Evolutionary conservation across 2,888 invertebrate genomes (phyloP), one percentile per base, ranked within the genome.

Genomic region (Acrobasis consociella): DNA sequence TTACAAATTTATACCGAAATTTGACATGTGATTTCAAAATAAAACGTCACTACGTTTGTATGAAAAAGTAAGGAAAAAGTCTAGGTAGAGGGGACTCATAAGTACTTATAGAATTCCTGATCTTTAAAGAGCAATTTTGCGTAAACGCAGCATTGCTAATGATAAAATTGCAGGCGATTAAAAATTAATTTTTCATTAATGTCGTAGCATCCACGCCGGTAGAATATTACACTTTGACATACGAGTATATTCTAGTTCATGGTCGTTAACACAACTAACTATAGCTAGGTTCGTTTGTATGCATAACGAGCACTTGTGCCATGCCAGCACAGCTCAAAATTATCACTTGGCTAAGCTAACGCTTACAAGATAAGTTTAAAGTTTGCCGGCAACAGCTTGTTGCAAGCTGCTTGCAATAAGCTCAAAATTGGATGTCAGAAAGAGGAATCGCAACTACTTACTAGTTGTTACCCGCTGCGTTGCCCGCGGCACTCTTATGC

Each of bases 351-450:
- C 56, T 42, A 56, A 56, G 42, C 42, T 56, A 2, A 38, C 5
- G 17, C 55, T 56, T 38, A 42, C 42, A 42, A 56, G 56, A 56
- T 56, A 56, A 52, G 31, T 52, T 52, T 52, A 52, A 56, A 56
- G 56, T 56, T 56, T n/a, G 13, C 56, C 42, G 52, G 56, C 56
- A 42, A 42, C 56, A 56, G 56, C 56, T 56, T 56, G 56, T 42
- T 11, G 11, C 39, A 13, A 56, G 56, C 56, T 53, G 53, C 53
- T n/a, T 9, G 42, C 42, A 56, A 56, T 42, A 46, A 46, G 16
- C 42, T 56, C 2, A 7, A 55, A n/a, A 55, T 55, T 55, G 55
- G 13, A 56, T 46, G 42, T 16, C 42, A 15, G 17, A 22, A 13
- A 56, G 46, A 42, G 37, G 55, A 58, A 56, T 31, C 31, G 31